Conservation (phyloP, 2,888 invertebrate genomes). For the Machimus atricapillus region DNA sequence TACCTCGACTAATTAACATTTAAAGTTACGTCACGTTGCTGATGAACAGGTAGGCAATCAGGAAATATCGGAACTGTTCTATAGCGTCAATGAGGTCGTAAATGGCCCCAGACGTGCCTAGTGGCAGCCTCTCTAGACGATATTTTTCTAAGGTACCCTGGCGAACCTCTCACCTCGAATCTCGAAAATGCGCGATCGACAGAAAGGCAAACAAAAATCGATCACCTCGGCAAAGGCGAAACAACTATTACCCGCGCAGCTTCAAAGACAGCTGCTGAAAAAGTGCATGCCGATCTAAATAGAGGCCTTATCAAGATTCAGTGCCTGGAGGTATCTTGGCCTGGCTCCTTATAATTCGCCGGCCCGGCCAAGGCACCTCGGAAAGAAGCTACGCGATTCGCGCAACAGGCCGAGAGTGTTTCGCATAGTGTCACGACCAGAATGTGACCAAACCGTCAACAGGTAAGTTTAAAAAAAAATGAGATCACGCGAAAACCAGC, state of each 20-base stretch:
- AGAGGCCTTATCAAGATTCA: conserved; percentile 16
- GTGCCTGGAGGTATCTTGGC: neutral
- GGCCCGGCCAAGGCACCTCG: neutral
- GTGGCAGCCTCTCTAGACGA: neutral
- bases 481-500: conserved; percentile 16
- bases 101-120: neutral
- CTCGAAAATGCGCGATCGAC: neutral
- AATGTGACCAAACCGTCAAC: conserved; percentile 25
- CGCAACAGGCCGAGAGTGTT: neutral
- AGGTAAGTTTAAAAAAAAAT: neutral
- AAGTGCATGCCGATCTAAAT: conserved; percentile 16
- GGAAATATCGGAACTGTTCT: conserved; percentile 11
- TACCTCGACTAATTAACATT: neutral
- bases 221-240: conserved; percentile 1
- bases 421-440: conserved; percentile 31
- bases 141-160: neutral
- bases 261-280: neutral
- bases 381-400: conserved; percentile 10
- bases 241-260: neutral
- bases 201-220: neutral
- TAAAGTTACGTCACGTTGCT: neutral
- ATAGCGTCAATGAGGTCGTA: neutral
- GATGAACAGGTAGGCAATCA: neutral
- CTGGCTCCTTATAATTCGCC: neutral
- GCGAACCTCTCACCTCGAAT: conserved; percentile 6